phyloP scores from a whole-genome alignment of 2,888 invertebrate species.

The Theodoxus fluviatilis region DNA sequence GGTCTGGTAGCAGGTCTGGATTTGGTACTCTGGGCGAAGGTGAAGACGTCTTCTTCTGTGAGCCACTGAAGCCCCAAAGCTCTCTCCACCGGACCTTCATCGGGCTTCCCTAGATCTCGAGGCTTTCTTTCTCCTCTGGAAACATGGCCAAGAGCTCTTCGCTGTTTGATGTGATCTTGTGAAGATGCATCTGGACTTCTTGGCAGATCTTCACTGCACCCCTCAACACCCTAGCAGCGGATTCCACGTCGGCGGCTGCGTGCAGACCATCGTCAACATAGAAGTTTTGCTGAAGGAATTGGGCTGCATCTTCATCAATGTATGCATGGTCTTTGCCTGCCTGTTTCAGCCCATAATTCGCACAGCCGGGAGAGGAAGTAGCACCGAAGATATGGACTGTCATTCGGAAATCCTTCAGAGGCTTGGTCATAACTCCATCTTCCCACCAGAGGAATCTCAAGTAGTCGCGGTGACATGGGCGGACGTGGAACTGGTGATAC shows the following conservation, averaged over 20 bases:
- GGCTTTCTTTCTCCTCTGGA: slow-evolving; percentile 31
- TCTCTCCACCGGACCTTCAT: slow-evolving; percentile 28
- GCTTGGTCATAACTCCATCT: no score
- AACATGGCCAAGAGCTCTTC: slow-evolving; percentile 33
- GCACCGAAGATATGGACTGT: slow-evolving; percentile 35
- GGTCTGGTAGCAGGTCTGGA: slow-evolving; percentile 27
- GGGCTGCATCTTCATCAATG: slow-evolving; percentile 27
- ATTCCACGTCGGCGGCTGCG: slow-evolving; percentile 27
- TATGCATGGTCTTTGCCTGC: slow-evolving; percentile 22
- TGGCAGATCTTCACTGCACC: slow-evolving; percentile 30
- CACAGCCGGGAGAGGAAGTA: slow-evolving; percentile 34
- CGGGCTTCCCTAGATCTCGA: no score
- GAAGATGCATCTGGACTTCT: slow-evolving; percentile 34
- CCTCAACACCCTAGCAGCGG: slow-evolving; percentile 32
- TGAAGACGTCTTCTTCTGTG: slow-evolving; percentile 32
- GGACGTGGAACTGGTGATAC: slow-evolving; percentile 29
- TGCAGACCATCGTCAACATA: slow-evolving; percentile 40
- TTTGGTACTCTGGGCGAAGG: slow-evolving; percentile 5
- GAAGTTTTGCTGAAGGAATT: slow-evolving; percentile 34
- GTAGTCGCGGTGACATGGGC: slow-evolving; percentile 25
- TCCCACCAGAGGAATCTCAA: slow-evolving; percentile 34
- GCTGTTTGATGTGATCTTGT: slow-evolving; percentile 39
- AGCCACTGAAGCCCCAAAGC: slow-evolving; percentile 41
- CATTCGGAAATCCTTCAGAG: slow-evolving; percentile 34
- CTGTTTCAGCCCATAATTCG: slow-evolving; percentile 33